Percentiles rank a stretch among this genome's conserved stretches.
These are phyloP conservation scores for Thelaira solivaga DNA, from an alignment of 2,888 invertebrate genomes.

Conservation along the genomic window DNA sequence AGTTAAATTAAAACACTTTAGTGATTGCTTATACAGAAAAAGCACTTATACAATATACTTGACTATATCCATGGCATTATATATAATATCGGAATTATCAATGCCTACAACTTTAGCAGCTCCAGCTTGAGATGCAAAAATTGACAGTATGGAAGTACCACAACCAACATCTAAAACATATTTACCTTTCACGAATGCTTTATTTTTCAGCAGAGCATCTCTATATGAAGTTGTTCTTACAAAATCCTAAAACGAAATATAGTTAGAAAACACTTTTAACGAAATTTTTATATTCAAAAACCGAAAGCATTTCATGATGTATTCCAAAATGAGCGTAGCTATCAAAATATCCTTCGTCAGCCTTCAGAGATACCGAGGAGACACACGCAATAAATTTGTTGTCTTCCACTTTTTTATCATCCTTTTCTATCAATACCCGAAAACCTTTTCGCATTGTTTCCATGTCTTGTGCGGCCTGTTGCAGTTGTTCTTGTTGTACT, in stretches of 20 bases:
- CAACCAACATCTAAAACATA: conserved; percentile 95
- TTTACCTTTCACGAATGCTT: conserved; percentile 83
- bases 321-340: conserved; percentile 94
- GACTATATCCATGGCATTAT: conserved; percentile 96
- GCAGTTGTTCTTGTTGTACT: conserved; percentile 79
- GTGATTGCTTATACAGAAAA: background rate
- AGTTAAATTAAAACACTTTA: too few relatives aligned
- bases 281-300: conserved; percentile 76
- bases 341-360: conserved; percentile 87
- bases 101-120: conserved; percentile 93
- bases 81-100: conserved; percentile 97
- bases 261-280: background rate
- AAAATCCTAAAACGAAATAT: conserved; percentile 80
- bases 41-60: conserved; percentile 79
- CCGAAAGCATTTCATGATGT: conserved; percentile 95
- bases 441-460: conserved; percentile 71
- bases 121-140: conserved; percentile 98
- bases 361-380: conserved; percentile 79
- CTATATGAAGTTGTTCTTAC: conserved; percentile 92
- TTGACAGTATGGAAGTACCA: conserved; percentile 97
- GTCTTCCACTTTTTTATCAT: conserved; percentile 62
- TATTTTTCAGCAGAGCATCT: conserved; percentile 88
- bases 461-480: conserved; percentile 78
- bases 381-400: conserved; percentile 67
- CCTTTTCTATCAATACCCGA: conserved; percentile 68